These are phyloP conservation scores for Stichopus chloronotus DNA, from an alignment of 35 echinoderm and acorn worm species.

Conservation along the genomic window DNA sequence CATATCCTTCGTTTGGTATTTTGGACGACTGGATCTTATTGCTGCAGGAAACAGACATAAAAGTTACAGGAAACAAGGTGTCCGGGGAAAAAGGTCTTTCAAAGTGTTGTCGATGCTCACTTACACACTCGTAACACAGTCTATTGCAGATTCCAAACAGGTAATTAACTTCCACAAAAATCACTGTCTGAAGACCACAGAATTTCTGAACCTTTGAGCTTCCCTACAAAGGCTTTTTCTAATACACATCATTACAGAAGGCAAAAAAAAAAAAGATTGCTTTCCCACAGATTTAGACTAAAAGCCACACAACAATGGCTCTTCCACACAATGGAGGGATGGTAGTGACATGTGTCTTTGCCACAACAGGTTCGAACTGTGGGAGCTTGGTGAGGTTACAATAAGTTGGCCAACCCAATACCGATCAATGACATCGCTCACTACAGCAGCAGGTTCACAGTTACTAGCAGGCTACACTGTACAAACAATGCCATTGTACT, in stretches of 20 bases:
- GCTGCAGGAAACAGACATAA: no score
- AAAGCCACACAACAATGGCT: neutral
- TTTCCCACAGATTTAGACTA: neutral
- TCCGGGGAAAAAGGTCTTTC: no score
- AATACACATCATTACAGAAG: neutral
- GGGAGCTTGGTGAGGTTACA: neutral
- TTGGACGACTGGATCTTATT: no score
- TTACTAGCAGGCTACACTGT: neutral
- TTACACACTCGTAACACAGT: no score
- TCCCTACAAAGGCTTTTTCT: neutral
- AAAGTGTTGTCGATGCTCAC: no score
- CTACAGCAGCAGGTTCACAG: neutral
- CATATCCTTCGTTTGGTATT: no score
- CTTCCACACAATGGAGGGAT: neutral
- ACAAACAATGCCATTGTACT: conserved; percentile 38
- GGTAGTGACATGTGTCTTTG: neutral
- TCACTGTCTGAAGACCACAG: neutral
- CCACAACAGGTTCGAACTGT: neutral
- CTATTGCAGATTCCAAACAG: no score
- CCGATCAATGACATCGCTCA: neutral
- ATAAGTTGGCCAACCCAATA: neutral
- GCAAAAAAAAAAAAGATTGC: neutral
- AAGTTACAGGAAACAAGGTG: no score
- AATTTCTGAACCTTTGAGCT: neutral
- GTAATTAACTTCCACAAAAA: neutral